phyloP scores from a whole-genome alignment of 2,797 vertebrate genomes.

The Cyprinella venusta region DNA sequence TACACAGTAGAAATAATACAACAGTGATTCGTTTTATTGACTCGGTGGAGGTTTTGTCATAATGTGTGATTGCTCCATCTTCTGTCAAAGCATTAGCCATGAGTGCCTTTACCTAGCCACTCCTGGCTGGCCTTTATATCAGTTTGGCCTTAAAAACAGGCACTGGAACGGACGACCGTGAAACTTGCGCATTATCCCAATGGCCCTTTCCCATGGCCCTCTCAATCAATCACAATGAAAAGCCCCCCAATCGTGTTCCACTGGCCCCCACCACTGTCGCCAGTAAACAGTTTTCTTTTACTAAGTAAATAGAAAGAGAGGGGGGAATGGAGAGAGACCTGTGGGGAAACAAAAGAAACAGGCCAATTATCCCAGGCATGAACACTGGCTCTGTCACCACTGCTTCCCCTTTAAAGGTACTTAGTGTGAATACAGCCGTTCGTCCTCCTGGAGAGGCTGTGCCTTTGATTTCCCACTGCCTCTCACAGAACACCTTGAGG shows the following conservation, averaged over 20 bases:
- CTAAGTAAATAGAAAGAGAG: conserved; percentile 61
- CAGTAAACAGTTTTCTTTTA: conserved; percentile 64
- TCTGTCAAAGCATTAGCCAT: conserved; percentile 15
- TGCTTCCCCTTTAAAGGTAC: conserved; percentile 39
- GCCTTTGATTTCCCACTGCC: conserved; percentile 53
- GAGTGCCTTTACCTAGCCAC: conserved; percentile 20
- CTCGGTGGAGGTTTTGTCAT: conserved; percentile 24
- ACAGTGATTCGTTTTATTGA: conserved; percentile 18
- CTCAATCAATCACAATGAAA: conserved; percentile 71
- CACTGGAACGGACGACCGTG: conserved; percentile 56
- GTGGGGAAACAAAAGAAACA: conserved; percentile 61
- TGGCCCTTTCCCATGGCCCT: conserved; percentile 68
- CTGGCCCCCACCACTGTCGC: conserved; percentile 51
- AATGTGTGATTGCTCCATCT: conserved; percentile 18
- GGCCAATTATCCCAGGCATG: conserved; percentile 60
- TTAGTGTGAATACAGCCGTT: conserved; percentile 45
- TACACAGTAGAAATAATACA: not conserved
- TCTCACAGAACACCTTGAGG: conserved; percentile 19
- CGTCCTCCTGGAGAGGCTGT: conserved; percentile 29
- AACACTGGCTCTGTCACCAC: conserved; percentile 51
- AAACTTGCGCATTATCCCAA: conserved; percentile 63
- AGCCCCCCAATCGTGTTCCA: conserved; percentile 48
- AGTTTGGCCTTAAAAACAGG: conserved; percentile 55
- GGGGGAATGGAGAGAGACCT: conserved; percentile 47
- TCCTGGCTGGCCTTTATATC: conserved; percentile 39